A percentile compares a stretch with the other conserved stretches of the same genome.
These are phyloP conservation scores for Psilanteris sp. DNA, from an alignment of 1,140 invertebrate species.

Conservation along the genomic window DNA sequence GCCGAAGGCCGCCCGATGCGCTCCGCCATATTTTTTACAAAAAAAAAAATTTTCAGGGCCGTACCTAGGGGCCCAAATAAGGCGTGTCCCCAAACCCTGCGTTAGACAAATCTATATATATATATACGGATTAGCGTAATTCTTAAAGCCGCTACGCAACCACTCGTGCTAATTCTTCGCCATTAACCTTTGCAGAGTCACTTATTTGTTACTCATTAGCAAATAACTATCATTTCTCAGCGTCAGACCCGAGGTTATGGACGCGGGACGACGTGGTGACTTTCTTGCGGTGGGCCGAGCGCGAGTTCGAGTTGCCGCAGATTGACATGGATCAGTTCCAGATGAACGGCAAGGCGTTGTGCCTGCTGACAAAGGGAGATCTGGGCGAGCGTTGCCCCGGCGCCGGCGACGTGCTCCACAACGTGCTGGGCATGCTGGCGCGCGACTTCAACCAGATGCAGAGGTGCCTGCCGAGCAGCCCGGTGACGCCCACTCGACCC, in stretches of 20 bases:
- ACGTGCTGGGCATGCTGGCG: slow-evolving; percentile 93
- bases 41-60: no score
- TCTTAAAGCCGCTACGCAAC: slow-evolving; percentile 17
- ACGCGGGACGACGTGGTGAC: slow-evolving; percentile 92
- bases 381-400: slow-evolving; percentile 93
- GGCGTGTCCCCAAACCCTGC: no score
- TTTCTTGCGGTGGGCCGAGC: slow-evolving; percentile 94
- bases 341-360: slow-evolving; percentile 98
- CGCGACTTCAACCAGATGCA: slow-evolving; percentile 88
- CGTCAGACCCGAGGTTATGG: slow-evolving; percentile 93
- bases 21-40: no score
- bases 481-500: slow-evolving; percentile 90
- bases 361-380: slow-evolving; percentile 92
- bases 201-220: slow-evolving; percentile 62
- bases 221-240: slow-evolving; percentile 78
- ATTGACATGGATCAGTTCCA: slow-evolving; percentile 97
- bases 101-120: no score
- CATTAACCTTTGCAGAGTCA: slow-evolving; percentile 56
- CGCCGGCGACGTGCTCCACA: slow-evolving; percentile 95
- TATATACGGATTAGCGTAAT: no score
- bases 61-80: no score
- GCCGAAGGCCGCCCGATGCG: no score
- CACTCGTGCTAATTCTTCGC: slow-evolving; percentile 26
- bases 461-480: slow-evolving; percentile 88
- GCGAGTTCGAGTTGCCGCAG: slow-evolving; percentile 94